phyloP scores from a whole-genome alignment of 2,797 vertebrate genomes.

The Atherinosoma microstoma region DNA sequence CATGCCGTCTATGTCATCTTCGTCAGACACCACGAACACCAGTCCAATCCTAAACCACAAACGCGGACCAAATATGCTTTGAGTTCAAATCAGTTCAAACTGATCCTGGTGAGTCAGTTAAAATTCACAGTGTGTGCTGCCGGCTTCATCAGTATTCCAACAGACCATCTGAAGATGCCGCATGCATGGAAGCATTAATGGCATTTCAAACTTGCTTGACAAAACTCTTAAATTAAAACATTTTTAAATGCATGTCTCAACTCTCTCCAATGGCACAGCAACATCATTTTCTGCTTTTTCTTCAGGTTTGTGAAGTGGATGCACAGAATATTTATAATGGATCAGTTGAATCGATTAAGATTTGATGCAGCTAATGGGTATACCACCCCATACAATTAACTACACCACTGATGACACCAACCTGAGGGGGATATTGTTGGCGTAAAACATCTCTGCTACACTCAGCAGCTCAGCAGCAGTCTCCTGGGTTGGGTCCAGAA shows the following conservation, averaged over 20 bases:
- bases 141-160: conserved; percentile 61
- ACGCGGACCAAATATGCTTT: background rate
- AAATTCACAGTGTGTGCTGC: conserved; percentile 38
- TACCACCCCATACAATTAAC: background rate
- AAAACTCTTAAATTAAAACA: conserved; percentile 48
- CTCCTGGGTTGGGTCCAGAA: conserved; percentile 91
- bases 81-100: background rate
- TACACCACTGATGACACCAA: conserved; percentile 64
- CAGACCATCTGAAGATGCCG: conserved; percentile 38
- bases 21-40: conserved; percentile 93
- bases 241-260: conserved; percentile 32
- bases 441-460: conserved; percentile 97
- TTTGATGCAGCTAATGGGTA: background rate
- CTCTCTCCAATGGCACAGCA: conserved; percentile 4
- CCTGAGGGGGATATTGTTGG: conserved; percentile 97
- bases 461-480: conserved; percentile 89
- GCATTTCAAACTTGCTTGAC: conserved; percentile 38
- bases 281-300: background rate
- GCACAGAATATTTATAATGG: background rate
- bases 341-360: background rate
- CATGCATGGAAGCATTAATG: conserved; percentile 47
- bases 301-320: conserved; percentile 3
- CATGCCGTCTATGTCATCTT: conserved; percentile 91
- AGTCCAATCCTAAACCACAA: conserved; percentile 88
- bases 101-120: conserved; percentile 17